phyloP scores from a whole-genome alignment of 92 coral and sea anemone species.

The Parazoanthus swiftii region DNA sequence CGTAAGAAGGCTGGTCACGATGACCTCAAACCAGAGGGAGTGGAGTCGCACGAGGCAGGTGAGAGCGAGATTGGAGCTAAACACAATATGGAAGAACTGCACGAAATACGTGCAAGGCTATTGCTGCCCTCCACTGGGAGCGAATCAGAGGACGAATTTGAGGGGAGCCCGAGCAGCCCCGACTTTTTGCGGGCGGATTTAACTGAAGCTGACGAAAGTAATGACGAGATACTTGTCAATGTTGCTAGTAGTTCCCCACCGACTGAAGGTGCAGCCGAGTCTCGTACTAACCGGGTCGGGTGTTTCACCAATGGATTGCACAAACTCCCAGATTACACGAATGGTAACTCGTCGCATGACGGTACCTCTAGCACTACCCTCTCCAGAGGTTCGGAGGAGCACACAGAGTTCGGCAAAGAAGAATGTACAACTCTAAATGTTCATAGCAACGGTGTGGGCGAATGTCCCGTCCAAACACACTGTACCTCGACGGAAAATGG shows the following conservation, averaged over 20 bases:
- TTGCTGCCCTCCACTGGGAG: conserved; percentile 21
- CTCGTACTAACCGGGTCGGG: not conserved
- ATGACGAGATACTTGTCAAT: conserved; percentile 28
- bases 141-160: conserved; percentile 41
- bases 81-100: not conserved
- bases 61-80: not conserved
- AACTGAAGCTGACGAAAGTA: not conserved
- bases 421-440: not conserved
- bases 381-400: not conserved
- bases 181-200: not conserved
- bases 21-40: conserved; percentile 32
- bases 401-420: not conserved
- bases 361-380: not conserved
- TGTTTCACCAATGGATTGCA: not conserved
- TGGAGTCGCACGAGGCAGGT: conserved; percentile 3
- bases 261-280: not conserved
- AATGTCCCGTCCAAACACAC: not conserved
- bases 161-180: conserved; percentile 3
- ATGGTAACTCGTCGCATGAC: not conserved
- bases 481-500: not conserved
- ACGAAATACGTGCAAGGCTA: conserved; percentile 9
- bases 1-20: conserved; percentile 20
- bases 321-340: not conserved
- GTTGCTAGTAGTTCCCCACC: conserved; percentile 28
- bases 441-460: not conserved